Conservation (phyloP, 2,888 invertebrate species). For the Eristalinus sepulchralis region DNA sequence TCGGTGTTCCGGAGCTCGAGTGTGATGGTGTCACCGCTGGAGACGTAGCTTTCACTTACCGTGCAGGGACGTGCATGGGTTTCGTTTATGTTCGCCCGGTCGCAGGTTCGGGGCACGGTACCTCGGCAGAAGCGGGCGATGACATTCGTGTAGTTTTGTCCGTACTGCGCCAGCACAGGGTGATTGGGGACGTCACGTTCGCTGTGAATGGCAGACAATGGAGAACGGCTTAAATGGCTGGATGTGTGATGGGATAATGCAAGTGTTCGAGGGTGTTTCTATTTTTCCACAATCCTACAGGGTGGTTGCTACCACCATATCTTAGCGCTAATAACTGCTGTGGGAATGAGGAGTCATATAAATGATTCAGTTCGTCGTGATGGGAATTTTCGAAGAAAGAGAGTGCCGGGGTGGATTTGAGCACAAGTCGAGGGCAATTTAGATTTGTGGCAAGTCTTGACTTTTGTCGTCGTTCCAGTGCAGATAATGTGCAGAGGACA, state of each 20-base stretch:
- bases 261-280: neutral
- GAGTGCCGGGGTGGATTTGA: neutral
- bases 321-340: neutral
- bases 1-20: slow-evolving; percentile 90
- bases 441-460: neutral
- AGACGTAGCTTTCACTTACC: slow-evolving; percentile 91
- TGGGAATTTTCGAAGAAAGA: neutral
- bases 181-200: slow-evolving; percentile 79
- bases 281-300: neutral
- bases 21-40: slow-evolving; percentile 90
- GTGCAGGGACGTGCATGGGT: slow-evolving; percentile 87
- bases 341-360: neutral
- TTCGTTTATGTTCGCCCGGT: slow-evolving; percentile 87
- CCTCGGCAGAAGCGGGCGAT: slow-evolving; percentile 92
- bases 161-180: slow-evolving; percentile 82
- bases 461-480: neutral
- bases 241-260: neutral
- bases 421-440: neutral
- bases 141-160: slow-evolving; percentile 87
- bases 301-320: neutral
- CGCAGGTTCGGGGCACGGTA: slow-evolving; percentile 90
- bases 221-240: neutral
- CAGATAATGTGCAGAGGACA: neutral
- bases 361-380: neutral
- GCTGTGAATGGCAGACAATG: slow-evolving; percentile 73